phyloP scores from a whole-genome alignment of 2,888 invertebrate species.

The Torymus tubicola region DNA sequence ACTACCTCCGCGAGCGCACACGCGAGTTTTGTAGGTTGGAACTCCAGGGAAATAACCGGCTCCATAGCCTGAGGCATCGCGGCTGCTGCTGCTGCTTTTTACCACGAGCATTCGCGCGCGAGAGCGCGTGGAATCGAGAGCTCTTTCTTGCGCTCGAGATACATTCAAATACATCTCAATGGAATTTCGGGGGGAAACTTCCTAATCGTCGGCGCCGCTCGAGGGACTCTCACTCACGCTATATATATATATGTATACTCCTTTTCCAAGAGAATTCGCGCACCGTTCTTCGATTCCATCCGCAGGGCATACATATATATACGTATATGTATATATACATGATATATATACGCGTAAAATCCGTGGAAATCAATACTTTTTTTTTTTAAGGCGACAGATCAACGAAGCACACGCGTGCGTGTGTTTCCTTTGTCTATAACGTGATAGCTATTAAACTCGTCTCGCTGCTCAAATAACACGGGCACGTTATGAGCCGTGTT shows the following conservation, averaged over 20 bases:
- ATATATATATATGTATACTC: too few relatives aligned
- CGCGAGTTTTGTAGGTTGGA: not conserved
- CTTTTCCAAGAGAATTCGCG: too few relatives aligned
- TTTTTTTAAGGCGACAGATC: too few relatives aligned
- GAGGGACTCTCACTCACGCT: too few relatives aligned
- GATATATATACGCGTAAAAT: too few relatives aligned
- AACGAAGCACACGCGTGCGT: too few relatives aligned
- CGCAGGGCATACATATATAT: too few relatives aligned
- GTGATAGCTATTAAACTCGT: conserved; percentile 18
- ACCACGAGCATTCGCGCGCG: too few relatives aligned
- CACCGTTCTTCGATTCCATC: too few relatives aligned
- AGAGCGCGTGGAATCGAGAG: too few relatives aligned
- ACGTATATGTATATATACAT: too few relatives aligned
- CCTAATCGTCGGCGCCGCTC: too few relatives aligned
- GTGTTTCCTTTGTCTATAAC: not conserved
- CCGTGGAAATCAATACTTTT: conserved; percentile 9
- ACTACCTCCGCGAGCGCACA: not conserved
- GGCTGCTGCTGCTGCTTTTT: not conserved
- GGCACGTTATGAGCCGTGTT: not conserved
- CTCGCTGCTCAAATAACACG: not conserved
- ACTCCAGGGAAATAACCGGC: conserved; percentile 17
- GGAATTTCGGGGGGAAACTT: not conserved
- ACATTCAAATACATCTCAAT: not conserved
- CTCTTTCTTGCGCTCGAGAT: not conserved
- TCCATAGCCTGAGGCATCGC: conserved; percentile 4